phyloP scores from a whole-genome alignment of 92 coral and sea anemone species.

The Zoanthus solanderi region DNA sequence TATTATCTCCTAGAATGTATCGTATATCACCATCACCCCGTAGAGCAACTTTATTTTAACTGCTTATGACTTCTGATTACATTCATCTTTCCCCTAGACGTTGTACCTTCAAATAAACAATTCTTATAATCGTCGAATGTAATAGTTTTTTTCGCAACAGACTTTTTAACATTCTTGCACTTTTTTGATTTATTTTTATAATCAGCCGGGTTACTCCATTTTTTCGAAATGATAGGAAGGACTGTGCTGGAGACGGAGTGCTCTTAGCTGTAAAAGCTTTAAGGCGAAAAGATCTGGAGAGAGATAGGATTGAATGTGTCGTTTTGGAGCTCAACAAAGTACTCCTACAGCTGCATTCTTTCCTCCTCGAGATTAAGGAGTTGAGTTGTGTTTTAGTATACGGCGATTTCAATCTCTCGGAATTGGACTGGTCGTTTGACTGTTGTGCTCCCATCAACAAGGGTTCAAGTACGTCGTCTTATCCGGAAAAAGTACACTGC shows the following conservation, averaged over 20 bases:
- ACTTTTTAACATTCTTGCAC: too few species aligned
- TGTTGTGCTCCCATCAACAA: constrained; percentile 12
- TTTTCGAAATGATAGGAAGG: constrained; percentile 32
- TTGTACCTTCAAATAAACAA: too few species aligned
- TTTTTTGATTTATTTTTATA: too few species aligned
- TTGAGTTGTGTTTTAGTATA: not conserved
- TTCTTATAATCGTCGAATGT: too few species aligned
- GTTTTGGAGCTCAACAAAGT: not conserved
- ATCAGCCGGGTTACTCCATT: constrained; percentile 32
- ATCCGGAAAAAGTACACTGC: too few species aligned
- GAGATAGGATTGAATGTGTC: not conserved
- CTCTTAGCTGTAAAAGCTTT: constrained; percentile 19
- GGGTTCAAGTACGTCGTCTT: not conserved
- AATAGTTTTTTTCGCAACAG: too few species aligned
- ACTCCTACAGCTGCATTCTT: not conserved
- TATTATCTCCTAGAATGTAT: too few species aligned
- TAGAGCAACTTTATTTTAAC: too few species aligned
- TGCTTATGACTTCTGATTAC: too few species aligned
- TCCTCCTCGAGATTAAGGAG: not conserved
- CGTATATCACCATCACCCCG: too few species aligned
- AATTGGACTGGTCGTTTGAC: constrained; percentile 34
- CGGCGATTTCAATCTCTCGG: constrained; percentile 37
- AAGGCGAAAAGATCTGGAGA: not conserved
- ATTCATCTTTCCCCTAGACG: too few species aligned
- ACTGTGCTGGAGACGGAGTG: constrained; percentile 25